Conservation (phyloP, 1,140 invertebrate species). For the Diplogasteroides magnus region DNA sequence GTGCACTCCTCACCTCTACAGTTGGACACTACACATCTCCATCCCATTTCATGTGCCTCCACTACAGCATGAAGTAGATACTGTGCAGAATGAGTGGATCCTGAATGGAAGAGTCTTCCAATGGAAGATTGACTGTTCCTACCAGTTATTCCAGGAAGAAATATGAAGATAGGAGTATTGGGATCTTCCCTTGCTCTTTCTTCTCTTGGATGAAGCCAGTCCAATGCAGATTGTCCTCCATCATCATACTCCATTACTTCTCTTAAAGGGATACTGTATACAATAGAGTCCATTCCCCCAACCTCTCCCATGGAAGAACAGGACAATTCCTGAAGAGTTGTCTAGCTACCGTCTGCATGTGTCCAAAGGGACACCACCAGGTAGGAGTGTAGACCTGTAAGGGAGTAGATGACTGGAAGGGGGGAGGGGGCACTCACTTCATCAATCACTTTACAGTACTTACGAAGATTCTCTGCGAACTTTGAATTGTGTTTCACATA, state of each 20-base stretch:
- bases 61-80: conserved; percentile 33
- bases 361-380: conserved; percentile 37
- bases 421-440: too few species aligned
- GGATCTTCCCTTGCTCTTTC: conserved; percentile 4
- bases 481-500: conserved; percentile 20
- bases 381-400: conserved; percentile 25
- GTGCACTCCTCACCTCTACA: conserved; percentile 8
- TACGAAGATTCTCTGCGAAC: background rate
- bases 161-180: conserved; percentile 29
- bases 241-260: conserved; percentile 31
- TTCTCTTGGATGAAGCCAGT: conserved; percentile 32
- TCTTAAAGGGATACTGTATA: too few species aligned
- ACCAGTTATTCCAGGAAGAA: conserved; percentile 37
- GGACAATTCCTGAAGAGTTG: conserved; percentile 27
- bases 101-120: conserved; percentile 5
- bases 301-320: conserved; percentile 26
- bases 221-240: conserved; percentile 26
- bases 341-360: conserved; percentile 24
- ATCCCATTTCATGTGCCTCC: conserved; percentile 29
- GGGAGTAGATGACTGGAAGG: background rate
- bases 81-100: conserved; percentile 28
- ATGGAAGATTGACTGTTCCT: conserved; percentile 2
- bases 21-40: conserved; percentile 29
- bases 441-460: conserved; percentile 6
- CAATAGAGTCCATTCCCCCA: too few species aligned